A percentile compares a stretch with the other conserved stretches of the same genome.
These are phyloP conservation scores for Scaptomyza reducta DNA, from an alignment of 2,888 invertebrate genomes.

Conservation along the genomic window DNA sequence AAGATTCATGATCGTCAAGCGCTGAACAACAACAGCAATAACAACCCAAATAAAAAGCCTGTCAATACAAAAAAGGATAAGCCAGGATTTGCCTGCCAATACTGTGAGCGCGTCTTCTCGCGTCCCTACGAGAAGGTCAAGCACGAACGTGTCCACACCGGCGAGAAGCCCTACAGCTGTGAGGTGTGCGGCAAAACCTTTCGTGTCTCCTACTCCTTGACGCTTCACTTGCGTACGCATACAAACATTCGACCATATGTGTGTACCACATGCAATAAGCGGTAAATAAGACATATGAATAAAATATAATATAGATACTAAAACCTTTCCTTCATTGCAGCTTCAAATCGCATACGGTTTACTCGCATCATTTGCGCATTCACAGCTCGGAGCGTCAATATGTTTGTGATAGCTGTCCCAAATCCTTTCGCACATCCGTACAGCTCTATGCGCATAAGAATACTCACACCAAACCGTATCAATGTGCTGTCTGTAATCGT, in stretches of 20 bases:
- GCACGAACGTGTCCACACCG: conserved; percentile 93
- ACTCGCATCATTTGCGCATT: conserved; percentile 90
- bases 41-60: conserved; percentile 17
- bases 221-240: conserved; percentile 91
- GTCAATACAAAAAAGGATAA: conserved; percentile 36
- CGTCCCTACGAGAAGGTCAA: conserved; percentile 93
- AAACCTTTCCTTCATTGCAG: conserved; percentile 77
- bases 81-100: conserved; percentile 87
- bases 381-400: conserved; percentile 91
- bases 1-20: conserved; percentile 86
- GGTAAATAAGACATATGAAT: conserved; percentile 71
- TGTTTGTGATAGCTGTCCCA: conserved; percentile 90
- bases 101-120: conserved; percentile 89
- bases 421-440: conserved; percentile 92
- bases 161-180: conserved; percentile 91
- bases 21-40: conserved; percentile 7
- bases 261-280: conserved; percentile 89
- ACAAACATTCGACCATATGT: conserved; percentile 91
- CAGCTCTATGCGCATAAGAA: conserved; percentile 92
- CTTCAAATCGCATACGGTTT: conserved; percentile 92
- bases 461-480: conserved; percentile 92
- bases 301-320: background rate
- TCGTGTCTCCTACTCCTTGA: conserved; percentile 91
- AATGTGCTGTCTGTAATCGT: conserved; percentile 90
- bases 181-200: conserved; percentile 92